These are phyloP conservation scores for Colletes collaris DNA, from an alignment of 2,888 invertebrate genomes.

Conservation along the genomic window DNA sequence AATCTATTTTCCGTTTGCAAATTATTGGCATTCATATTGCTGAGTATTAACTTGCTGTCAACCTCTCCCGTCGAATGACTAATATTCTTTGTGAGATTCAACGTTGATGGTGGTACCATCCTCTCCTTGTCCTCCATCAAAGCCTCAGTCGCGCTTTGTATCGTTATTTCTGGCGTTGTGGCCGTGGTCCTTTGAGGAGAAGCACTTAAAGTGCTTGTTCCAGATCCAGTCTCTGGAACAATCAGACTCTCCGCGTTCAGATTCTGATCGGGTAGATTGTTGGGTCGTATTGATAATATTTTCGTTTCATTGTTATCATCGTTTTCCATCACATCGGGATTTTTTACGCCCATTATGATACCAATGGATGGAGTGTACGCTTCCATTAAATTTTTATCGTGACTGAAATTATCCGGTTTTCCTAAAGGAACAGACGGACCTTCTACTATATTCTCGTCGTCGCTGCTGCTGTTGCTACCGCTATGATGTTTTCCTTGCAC, in stretches of 20 bases:
- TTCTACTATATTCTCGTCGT: constrained; percentile 84
- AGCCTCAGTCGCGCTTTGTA: constrained; percentile 73
- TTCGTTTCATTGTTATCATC: constrained; percentile 31
- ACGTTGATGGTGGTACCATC: constrained; percentile 84
- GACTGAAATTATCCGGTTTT: constrained; percentile 69
- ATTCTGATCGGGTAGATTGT: constrained; percentile 16
- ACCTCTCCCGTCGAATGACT: constrained; percentile 90
- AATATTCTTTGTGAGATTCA: constrained; percentile 86
- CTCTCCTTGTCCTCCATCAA: constrained; percentile 77
- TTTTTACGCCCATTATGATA: constrained; percentile 85
- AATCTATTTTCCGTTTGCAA: constrained; percentile 69
- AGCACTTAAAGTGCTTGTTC: constrained; percentile 66
- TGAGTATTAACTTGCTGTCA: constrained; percentile 79
- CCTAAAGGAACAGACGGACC: constrained; percentile 76
- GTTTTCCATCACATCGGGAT: constrained; percentile 62
- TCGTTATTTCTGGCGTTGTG: constrained; percentile 87
- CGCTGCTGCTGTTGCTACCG: constrained; percentile 84
- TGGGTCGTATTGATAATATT: constrained; percentile 26
- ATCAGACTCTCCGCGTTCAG: constrained; percentile 47
- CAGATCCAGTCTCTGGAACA: constrained; percentile 58
- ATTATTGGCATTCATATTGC: constrained; percentile 60
- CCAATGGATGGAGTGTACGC: constrained; percentile 87
- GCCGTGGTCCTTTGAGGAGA: constrained; percentile 81
- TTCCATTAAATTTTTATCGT: constrained; percentile 80
- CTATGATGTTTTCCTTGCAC: constrained; percentile 80